Evolutionary conservation across 2,888 invertebrate species (phyloP).

Genomic region (Dasypogon diadema): DNA sequence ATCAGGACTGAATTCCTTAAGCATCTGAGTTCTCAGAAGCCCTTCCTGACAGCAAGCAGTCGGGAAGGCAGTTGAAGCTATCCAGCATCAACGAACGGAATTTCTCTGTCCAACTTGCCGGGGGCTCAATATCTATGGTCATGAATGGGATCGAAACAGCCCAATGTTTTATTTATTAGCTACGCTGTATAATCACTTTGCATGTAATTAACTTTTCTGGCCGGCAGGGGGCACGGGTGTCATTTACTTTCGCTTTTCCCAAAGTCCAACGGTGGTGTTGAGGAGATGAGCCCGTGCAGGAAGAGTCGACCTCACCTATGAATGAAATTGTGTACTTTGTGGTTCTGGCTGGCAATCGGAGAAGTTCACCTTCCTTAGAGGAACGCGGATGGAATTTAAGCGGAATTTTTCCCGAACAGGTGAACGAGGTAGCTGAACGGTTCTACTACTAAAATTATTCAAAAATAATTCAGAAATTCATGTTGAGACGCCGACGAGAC

Average conservation of each 20-base stretch:
- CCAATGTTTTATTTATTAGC: constrained; percentile 51
- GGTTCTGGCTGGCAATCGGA: not conserved
- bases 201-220: constrained; percentile 64
- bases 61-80: not conserved
- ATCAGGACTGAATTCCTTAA: constrained; percentile 30
- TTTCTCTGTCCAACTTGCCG: not conserved
- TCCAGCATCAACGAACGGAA: not conserved
- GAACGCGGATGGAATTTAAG: constrained; percentile 54
- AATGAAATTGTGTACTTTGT: constrained; percentile 20
- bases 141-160: constrained; percentile 46
- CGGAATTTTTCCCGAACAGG: constrained; percentile 29
- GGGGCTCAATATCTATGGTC: constrained; percentile 22
- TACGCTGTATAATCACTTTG: constrained; percentile 64
- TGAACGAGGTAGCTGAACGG: constrained; percentile 20
- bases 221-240: constrained; percentile 14
- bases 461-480: constrained; percentile 50
- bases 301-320: constrained; percentile 18
- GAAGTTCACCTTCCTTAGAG: constrained; percentile 29
- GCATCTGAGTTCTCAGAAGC: not conserved
- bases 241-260: constrained; percentile 44
- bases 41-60: not conserved
- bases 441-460: constrained; percentile 43
- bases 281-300: constrained; percentile 20
- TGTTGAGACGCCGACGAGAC: constrained; percentile 31
- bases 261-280: not conserved